Percentiles rank a stretch among this genome's conserved stretches.
Conservation (phyloP, 2,113 vertebrate genomes). For the Phalacrocorax brasilianus region DNA sequence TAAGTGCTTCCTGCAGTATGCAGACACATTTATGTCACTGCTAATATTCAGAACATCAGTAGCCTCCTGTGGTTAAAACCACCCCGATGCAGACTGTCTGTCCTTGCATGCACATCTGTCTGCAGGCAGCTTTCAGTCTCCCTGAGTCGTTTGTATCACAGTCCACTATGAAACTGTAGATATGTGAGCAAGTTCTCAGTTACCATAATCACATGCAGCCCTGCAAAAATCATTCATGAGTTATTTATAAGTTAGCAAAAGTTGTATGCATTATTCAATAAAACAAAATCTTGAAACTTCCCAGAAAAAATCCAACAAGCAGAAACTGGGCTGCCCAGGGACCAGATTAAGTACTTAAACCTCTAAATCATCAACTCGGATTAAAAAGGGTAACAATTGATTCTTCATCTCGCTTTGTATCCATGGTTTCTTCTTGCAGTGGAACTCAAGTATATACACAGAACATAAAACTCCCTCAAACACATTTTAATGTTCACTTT, state of each 20-base stretch:
- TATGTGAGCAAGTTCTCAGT: neutral
- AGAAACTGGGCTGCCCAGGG: neutral
- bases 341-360: neutral
- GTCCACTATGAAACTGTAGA: neutral
- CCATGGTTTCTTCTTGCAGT: neutral
- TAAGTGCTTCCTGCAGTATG: neutral
- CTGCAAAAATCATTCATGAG: neutral
- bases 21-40: neutral
- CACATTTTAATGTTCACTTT: neutral
- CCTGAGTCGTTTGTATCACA: neutral
- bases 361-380: neutral
- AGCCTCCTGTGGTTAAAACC: neutral
- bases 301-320: neutral
- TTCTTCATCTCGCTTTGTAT: neutral
- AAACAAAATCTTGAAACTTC: neutral
- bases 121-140: neutral
- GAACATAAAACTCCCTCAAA: neutral
- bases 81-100: neutral
- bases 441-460: neutral
- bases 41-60: neutral
- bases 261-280: neutral
- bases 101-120: neutral
- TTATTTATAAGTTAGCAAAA: neutral
- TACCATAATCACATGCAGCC: neutral
- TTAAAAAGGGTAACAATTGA: neutral